Conservation (phyloP, 2,888 invertebrate genomes). For the Anoncus sp. region DNA sequence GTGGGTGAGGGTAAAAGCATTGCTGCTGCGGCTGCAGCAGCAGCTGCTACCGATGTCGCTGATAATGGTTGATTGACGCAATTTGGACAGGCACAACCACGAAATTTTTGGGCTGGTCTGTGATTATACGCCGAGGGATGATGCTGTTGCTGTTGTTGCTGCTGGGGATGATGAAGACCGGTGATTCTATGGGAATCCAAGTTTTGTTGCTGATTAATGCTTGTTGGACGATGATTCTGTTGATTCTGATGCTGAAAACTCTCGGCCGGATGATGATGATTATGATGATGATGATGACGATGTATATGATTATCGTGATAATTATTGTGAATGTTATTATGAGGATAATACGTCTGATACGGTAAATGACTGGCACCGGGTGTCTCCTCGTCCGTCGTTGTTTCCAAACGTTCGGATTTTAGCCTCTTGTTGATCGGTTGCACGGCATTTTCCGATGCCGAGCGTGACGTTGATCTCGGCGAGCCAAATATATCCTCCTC, state of each 20-base stretch:
- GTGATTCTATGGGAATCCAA: constrained; percentile 69
- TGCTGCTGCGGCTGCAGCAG: constrained; percentile 80
- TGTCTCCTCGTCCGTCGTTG: constrained; percentile 79
- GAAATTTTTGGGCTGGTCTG: constrained; percentile 70
- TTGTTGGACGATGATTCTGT: constrained; percentile 75
- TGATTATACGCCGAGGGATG: constrained; percentile 68
- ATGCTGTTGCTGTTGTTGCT: constrained; percentile 66
- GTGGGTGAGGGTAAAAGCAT: constrained; percentile 84
- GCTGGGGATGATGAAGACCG: constrained; percentile 53
- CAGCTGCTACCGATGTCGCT: constrained; percentile 73
- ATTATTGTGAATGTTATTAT: constrained; percentile 54
- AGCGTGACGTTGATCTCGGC: constrained; percentile 76
- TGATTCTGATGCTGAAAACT: constrained; percentile 76
- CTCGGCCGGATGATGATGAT: constrained; percentile 76
- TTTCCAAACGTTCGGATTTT: constrained; percentile 82
- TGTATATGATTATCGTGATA: constrained; percentile 72
- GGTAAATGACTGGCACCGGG: constrained; percentile 55
- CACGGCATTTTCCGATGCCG: constrained; percentile 53
- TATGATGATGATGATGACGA: no score
- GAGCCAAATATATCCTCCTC: constrained; percentile 81
- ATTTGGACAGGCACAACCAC: constrained; percentile 65
- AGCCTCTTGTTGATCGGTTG: constrained; percentile 79
- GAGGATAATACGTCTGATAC: constrained; percentile 57
- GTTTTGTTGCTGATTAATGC: constrained; percentile 73
- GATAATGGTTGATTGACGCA: constrained; percentile 59